Percentiles rank a stretch among this genome's conserved stretches.
phyloP scores from a whole-genome alignment of 2,797 vertebrate species.

The Otolemur crassicaudatus region DNA sequence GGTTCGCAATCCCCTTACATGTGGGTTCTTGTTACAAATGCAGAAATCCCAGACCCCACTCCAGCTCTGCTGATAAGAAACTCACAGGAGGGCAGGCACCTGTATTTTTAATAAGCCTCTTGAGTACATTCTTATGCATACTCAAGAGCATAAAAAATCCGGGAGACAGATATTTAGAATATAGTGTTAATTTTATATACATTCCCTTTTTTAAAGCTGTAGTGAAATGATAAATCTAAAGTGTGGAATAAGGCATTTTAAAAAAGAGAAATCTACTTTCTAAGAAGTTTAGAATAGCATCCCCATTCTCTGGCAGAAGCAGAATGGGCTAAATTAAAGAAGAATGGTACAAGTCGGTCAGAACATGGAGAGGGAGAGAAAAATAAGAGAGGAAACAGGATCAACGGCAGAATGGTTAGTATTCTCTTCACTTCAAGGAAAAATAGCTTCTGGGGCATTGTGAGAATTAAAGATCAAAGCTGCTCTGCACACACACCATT shows the following conservation, averaged over 20 bases:
- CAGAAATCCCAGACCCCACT: not conserved
- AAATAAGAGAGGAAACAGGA: not conserved
- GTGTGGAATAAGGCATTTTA: not conserved
- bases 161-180: not conserved
- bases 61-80: not conserved
- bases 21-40: not conserved
- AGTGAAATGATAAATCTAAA: not conserved
- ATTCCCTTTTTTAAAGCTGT: not conserved
- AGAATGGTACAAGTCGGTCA: not conserved
- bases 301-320: not conserved
- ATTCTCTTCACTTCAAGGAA: not conserved
- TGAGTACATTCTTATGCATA: not conserved
- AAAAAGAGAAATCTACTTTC: not conserved
- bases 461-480: slow-evolving; percentile 40
- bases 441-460: not conserved
- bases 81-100: not conserved
- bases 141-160: not conserved
- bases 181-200: slow-evolving; percentile 49
- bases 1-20: not conserved
- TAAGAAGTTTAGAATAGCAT: not conserved
- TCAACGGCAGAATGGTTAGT: not conserved
- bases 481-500: not conserved
- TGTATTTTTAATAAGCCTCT: slow-evolving; percentile 49
- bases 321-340: slow-evolving; percentile 13
- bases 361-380: not conserved